Evolutionary conservation across 2,797 vertebrate genomes (phyloP), one percentile per base, ranked within the genome.

Genomic region (Adrianichthys oophorus): DNA sequence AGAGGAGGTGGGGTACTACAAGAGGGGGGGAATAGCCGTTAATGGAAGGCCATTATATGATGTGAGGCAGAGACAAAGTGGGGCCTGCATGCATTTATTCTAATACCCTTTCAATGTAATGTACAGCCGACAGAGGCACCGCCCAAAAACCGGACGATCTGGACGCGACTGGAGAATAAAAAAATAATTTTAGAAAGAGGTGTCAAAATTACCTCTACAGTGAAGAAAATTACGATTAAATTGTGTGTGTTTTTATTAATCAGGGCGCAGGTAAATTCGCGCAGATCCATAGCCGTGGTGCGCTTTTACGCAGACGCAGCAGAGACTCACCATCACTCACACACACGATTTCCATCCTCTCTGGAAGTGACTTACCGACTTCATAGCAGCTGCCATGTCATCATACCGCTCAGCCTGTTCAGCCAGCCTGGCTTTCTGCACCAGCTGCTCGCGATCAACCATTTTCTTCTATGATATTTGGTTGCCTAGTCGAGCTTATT

Each of bases 391-490:
- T 85, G 96, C 97, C 97, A 98, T 98, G 84, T 98, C 96, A 89
- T 98, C 96, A 84, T 98, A 98, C 80, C 97, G 89, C 90, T 98
- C 97, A 82, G 97, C 96, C 92, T 98, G 97, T 85, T 98, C 96
- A 64, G 96, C 97, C 93, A 98, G 94, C 92, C 96, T 95, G 93
- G 96, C 96, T 95, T 98, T 98, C 92, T 98, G 96, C 90, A 98
- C 96, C 93, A 98, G 95, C 94, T 98, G 97, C 93, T 98, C 96
- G 86, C 96, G 96, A 86, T 98, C 97, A 85, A 98, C 97, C 96
- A 98, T 98, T 58, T 88, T 56, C 85, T 87, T 71, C 65, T 67
- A 66, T 68, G 73, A 77, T 71, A 48, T 77, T 67, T 76, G 68
- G 79, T 49, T 69, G 63, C 62, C 63, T 48, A 21, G 65, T 69